Evolutionary conservation across 2,888 invertebrate species (phyloP).

Genomic region (Tigriopus californicus): DNA sequence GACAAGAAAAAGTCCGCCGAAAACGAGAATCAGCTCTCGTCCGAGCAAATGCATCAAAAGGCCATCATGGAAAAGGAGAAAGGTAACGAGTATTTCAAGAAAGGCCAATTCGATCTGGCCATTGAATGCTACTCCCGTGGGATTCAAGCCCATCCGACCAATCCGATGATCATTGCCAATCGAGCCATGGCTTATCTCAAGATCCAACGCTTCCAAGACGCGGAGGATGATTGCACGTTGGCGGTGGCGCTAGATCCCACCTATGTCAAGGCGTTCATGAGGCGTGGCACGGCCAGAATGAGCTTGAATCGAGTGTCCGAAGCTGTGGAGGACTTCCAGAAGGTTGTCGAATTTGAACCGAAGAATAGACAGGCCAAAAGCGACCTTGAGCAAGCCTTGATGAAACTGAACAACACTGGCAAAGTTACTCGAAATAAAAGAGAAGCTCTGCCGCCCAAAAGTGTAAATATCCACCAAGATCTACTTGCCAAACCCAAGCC

Average conservation of each 20-base stretch:
- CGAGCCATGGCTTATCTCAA: constrained; percentile 70
- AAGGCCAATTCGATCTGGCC: constrained; percentile 26
- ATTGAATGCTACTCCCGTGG: constrained; percentile 29
- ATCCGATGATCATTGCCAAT: constrained; percentile 66
- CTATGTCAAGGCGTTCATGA: constrained; percentile 28
- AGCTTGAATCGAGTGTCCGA: constrained; percentile 46
- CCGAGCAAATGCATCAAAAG: constrained; percentile 31
- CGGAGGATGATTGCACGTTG: constrained; percentile 28
- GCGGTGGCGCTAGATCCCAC: constrained; percentile 28
- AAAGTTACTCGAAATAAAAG: neutral
- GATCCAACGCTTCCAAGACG: constrained; percentile 37
- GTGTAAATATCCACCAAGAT: neutral
- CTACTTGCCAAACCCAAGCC: neutral
- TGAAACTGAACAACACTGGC: constrained; percentile 30
- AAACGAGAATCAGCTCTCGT: neutral
- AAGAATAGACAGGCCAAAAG: constrained; percentile 46
- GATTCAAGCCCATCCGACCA: constrained; percentile 26
- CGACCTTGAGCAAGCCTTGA: constrained; percentile 38
- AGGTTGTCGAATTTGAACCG: constrained; percentile 54
- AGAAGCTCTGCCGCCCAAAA: neutral
- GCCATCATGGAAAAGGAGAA: constrained; percentile 50
- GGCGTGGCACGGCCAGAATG: constrained; percentile 34
- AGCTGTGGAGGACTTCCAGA: constrained; percentile 49
- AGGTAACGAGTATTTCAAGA: constrained; percentile 33
- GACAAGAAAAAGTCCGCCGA: neutral